phyloP scores from a whole-genome alignment of 2,113 vertebrate species.

The Caranx melampygus region DNA sequence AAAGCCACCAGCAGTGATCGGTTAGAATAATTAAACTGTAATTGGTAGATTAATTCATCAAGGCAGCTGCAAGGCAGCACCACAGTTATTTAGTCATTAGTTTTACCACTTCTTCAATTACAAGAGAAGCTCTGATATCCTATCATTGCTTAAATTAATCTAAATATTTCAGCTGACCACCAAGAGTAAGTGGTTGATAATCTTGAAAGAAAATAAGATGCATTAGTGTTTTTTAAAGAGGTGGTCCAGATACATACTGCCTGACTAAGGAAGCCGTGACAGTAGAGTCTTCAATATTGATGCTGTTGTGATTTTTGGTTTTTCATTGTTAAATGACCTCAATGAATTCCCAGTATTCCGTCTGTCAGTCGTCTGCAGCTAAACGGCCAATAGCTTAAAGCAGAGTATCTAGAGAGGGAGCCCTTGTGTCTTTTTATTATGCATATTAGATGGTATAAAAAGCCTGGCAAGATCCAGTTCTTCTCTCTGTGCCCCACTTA shows the following conservation, averaged over 20 bases:
- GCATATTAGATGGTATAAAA: constrained; percentile 55
- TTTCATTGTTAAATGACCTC: constrained; percentile 27
- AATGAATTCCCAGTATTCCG: constrained; percentile 34
- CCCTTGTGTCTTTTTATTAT: constrained; percentile 42
- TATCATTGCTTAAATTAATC: not conserved
- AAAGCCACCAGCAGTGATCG: constrained; percentile 17
- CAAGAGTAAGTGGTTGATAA: not conserved
- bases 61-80: constrained; percentile 11
- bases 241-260: not conserved
- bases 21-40: constrained; percentile 32
- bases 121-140: not conserved
- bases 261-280: not conserved
- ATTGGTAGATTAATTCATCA: constrained; percentile 28
- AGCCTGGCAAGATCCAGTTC: constrained; percentile 54
- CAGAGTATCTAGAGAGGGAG: constrained; percentile 25
- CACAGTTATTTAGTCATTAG: constrained; percentile 23
- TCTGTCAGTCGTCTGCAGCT: constrained; percentile 20
- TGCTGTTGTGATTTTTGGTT: constrained; percentile 8
- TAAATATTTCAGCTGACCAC: not conserved
- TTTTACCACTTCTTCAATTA: constrained; percentile 5
- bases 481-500: constrained; percentile 74
- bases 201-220: not conserved
- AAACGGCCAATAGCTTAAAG: constrained; percentile 21
- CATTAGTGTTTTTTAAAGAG: not conserved
- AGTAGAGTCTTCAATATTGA: constrained; percentile 11